phyloP scores from a whole-genome alignment of 2,113 vertebrate species.

The Sinosuthora webbiana region DNA sequence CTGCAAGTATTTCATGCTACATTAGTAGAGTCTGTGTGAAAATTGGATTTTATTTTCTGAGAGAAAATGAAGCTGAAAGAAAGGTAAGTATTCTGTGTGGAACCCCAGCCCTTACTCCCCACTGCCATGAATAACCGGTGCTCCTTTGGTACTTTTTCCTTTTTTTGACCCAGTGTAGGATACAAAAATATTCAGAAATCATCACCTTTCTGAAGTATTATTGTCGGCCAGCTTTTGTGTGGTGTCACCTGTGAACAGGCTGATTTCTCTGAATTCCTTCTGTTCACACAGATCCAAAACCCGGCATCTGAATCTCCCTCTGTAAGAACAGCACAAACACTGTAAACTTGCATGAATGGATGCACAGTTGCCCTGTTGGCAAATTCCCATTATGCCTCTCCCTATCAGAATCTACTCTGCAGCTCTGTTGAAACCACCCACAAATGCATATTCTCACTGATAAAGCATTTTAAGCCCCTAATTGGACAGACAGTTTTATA shows the following conservation, averaged over 20 bases:
- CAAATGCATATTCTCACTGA: neutral
- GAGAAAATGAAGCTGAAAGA: neutral
- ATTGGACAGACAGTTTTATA: neutral
- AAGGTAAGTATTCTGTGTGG: neutral
- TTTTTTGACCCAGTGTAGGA: neutral
- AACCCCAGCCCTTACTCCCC: neutral
- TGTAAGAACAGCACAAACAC: neutral
- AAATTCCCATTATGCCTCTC: neutral
- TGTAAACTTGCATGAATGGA: neutral
- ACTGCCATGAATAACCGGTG: neutral
- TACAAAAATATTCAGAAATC: neutral
- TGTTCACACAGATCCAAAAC: neutral
- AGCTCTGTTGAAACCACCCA: neutral
- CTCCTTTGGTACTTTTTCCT: neutral
- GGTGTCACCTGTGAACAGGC: neutral
- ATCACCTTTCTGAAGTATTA: neutral
- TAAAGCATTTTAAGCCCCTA: neutral
- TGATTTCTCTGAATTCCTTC: neutral
- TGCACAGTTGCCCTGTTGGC: neutral
- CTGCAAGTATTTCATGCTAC: neutral
- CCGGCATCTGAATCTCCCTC: neutral
- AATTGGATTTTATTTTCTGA: neutral
- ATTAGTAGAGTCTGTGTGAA: neutral
- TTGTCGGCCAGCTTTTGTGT: neutral
- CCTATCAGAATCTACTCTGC: neutral